A percentile compares a stretch with the other conserved stretches of the same genome.
phyloP scores from a whole-genome alignment of 2,113 vertebrate species.

The Megaceryle maxima region DNA sequence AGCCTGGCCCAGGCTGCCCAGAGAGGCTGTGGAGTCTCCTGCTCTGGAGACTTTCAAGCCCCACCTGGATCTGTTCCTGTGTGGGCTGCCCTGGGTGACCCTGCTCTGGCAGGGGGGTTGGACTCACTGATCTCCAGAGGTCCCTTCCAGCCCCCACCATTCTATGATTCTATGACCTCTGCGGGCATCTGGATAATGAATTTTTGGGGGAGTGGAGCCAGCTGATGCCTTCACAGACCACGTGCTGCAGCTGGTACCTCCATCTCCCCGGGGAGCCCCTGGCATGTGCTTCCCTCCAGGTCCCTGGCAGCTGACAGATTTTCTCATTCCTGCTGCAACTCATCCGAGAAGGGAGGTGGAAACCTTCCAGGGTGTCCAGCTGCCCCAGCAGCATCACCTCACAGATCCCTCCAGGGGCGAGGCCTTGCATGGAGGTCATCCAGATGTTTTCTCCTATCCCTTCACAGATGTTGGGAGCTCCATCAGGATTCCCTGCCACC shows the following conservation, averaged over 20 bases:
- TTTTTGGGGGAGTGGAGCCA: neutral
- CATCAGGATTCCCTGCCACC: neutral
- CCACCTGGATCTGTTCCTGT: too few relatives aligned
- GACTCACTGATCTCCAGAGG: too few relatives aligned
- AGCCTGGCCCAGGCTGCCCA: too few relatives aligned
- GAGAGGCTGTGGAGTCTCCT: too few relatives aligned
- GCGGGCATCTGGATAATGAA: neutral
- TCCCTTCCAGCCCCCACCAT: too few relatives aligned
- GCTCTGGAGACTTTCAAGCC: too few relatives aligned
- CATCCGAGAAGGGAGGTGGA: neutral
- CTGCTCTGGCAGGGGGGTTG: too few relatives aligned
- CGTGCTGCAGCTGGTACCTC: neutral
- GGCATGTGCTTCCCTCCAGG: neutral
- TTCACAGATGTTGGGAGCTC: neutral
- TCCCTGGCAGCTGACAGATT: neutral
- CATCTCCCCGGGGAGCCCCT: neutral
- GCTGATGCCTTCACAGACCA: neutral
- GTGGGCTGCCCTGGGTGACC: too few relatives aligned
- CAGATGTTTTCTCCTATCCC: neutral
- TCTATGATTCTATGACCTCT: too few relatives aligned
- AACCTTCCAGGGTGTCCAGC: neutral
- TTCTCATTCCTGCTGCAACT: neutral
- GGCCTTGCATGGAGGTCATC: neutral
- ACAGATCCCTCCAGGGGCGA: accelerated
- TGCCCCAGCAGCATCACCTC: neutral